Evolutionary conservation across 2,113 vertebrate genomes (phyloP).

Genomic region (Oplegnathus fasciatus): DNA sequence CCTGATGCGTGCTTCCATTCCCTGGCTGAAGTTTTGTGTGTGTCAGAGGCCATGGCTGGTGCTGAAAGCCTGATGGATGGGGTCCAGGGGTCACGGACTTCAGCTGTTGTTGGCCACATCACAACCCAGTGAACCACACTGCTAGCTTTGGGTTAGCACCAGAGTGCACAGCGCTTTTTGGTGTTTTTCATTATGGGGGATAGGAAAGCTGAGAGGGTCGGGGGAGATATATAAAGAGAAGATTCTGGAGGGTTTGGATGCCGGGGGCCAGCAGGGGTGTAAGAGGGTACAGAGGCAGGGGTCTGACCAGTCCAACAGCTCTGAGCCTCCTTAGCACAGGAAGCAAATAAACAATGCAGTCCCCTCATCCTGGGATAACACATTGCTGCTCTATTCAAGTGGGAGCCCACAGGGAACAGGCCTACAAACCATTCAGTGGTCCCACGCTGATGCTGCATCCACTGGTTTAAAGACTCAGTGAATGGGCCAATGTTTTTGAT

Average conservation of each 20-base stretch:
- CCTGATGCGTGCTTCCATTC: constrained; percentile 54
- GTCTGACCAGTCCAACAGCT: not conserved
- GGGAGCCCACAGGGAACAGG: not conserved
- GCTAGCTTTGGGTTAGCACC: constrained; percentile 40
- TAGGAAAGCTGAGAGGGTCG: constrained; percentile 40
- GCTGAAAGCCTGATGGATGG: constrained; percentile 80
- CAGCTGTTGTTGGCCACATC: constrained; percentile 76
- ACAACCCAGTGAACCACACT: constrained; percentile 31
- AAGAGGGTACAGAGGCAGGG: not conserved
- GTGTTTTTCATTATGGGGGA: constrained; percentile 26
- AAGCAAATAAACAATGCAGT: constrained; percentile 35
- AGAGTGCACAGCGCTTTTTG: constrained; percentile 22
- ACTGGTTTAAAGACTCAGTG: not conserved
- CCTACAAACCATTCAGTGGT: not conserved
- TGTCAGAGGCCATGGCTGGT: constrained; percentile 65
- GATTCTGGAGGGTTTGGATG: constrained; percentile 34
- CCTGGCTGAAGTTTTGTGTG: constrained; percentile 49
- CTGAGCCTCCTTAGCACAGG: not conserved
- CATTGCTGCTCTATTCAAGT: not conserved
- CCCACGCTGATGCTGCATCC: not conserved
- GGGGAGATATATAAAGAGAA: constrained; percentile 3
- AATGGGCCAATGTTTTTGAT: not conserved
- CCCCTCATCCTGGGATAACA: constrained; percentile 6
- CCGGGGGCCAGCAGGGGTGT: not conserved
- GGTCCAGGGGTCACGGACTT: constrained; percentile 72